Base-by-base conservation (phyloP, 2,113 vertebrate species). In the Penelope pileata region DNA sequence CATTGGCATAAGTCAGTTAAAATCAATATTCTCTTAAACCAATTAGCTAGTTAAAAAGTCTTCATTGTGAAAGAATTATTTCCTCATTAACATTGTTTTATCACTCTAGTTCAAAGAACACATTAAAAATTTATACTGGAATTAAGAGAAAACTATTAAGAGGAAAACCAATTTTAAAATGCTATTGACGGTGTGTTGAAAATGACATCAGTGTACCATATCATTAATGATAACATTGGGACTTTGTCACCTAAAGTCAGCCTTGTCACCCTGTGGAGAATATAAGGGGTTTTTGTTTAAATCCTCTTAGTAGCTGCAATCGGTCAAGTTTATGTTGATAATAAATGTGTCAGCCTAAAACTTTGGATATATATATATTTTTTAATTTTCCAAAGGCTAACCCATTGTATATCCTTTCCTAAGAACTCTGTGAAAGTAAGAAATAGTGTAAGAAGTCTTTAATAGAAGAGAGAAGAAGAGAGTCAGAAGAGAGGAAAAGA, bases 361-460 rank as follows among this genome's bases (percentile, higher is more conserved):
- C 34, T 70, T 80, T 68, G 79, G 74, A 66, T 43, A 56, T 42
- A 73, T 79, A 32, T 54, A 30, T 32, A 54, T 42, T 17, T 76
- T 85, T 53, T 22, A 29, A n/a, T 90, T 95, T 93, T 93, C 56
- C 30, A 78, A 50, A 53, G 22, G 77, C 60, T 67, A 86, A 73
- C 59, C 27, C 54, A 76, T 50, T 45, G 1, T 87, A 68, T 91
- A 94, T 58, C 36, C 64, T 53, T 70, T 83, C 91, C 68, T 60
- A 83, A 76, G 42, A 89, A 80, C 67, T 88, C 51, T 45, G 54
- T 79, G 53, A 84, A 91, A 91, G 76, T 40, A 90, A 88, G 86
- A 93, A 86, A 32, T 58, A 51, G 12, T 48, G 13, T 81, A 69
- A 93, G 78, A 47, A 38, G 19, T 30, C 90, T 94, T 88, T 78